Conservation (phyloP, 2,113 vertebrate genomes). For the Oostethus manadensis region DNA sequence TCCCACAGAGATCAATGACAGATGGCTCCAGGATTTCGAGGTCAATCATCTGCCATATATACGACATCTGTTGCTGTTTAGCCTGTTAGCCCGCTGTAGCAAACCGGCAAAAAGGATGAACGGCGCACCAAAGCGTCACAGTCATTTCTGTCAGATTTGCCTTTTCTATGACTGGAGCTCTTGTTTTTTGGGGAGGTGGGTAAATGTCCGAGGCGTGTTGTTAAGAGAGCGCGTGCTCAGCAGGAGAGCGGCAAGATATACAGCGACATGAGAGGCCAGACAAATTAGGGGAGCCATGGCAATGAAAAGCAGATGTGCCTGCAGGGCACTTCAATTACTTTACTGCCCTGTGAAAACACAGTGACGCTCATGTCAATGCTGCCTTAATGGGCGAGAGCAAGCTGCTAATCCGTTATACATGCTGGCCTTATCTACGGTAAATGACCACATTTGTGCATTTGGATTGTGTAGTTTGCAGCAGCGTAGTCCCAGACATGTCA, state of each 20-base stretch:
- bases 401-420: conserved; percentile 21
- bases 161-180: conserved; percentile 31
- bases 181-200: conserved; percentile 29
- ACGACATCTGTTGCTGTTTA: conserved; percentile 50
- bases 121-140: conserved; percentile 11
- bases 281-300: conserved; percentile 52
- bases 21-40: conserved; percentile 23
- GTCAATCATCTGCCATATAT: conserved; percentile 22
- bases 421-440: background rate
- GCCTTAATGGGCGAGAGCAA: conserved; percentile 29
- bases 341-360: conserved; percentile 37
- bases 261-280: conserved; percentile 43
- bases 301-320: conserved; percentile 70
- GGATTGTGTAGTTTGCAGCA: background rate
- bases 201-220: conserved; percentile 37
- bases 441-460: background rate
- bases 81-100: conserved; percentile 25
- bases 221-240: conserved; percentile 23
- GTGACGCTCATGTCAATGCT: conserved; percentile 19
- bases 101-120: conserved; percentile 16
- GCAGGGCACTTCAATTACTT: conserved; percentile 40
- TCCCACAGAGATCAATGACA: conserved; percentile 27
- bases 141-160: conserved; percentile 23
- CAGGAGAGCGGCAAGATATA: conserved; percentile 43
- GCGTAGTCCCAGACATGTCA: too few species aligned